Conservation (phyloP, 2,797 vertebrate species). For the Oryzias dopingdopingensis region DNA sequence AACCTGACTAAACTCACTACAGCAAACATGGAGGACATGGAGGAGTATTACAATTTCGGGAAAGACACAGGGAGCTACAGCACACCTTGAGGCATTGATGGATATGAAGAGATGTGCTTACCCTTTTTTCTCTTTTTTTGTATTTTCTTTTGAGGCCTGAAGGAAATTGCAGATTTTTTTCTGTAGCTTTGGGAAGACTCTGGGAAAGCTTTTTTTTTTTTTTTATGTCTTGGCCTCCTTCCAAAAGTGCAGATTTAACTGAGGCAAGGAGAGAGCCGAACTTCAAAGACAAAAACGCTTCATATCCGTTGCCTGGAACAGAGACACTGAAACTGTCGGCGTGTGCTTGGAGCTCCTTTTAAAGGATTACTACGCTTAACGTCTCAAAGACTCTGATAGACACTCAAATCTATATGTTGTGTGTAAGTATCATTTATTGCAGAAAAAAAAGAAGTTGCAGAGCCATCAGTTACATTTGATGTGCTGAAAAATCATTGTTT, state of each 20-base stretch:
- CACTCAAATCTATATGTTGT: constrained; percentile 64
- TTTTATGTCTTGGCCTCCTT: constrained; percentile 45
- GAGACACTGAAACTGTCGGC: constrained; percentile 51
- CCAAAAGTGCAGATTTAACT: constrained; percentile 44
- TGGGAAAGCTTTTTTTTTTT: constrained; percentile 27
- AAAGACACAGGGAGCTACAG: constrained; percentile 80
- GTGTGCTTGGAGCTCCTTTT: constrained; percentile 42
- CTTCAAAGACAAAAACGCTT: constrained; percentile 51
- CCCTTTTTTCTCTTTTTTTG: not conserved
- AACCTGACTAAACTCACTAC: constrained; percentile 84
- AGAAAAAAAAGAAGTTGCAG: constrained; percentile 40
- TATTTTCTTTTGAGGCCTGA: constrained; percentile 26
- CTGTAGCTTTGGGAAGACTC: constrained; percentile 41
- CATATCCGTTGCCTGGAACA: constrained; percentile 40
- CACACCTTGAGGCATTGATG: constrained; percentile 66
- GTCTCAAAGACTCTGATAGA: constrained; percentile 56
- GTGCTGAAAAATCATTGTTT: constrained; percentile 54
- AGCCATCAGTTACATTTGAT: constrained; percentile 60
- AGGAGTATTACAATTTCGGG: constrained; percentile 90
- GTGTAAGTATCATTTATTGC: constrained; percentile 67
- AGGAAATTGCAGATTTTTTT: constrained; percentile 36
- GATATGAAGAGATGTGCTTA: constrained; percentile 16
- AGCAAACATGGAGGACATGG: constrained; percentile 84
- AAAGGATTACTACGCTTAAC: constrained; percentile 42
- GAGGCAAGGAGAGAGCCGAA: constrained; percentile 36